phyloP scores from a whole-genome alignment of 2,113 vertebrate species.

The Misgurnus mizolepis region DNA sequence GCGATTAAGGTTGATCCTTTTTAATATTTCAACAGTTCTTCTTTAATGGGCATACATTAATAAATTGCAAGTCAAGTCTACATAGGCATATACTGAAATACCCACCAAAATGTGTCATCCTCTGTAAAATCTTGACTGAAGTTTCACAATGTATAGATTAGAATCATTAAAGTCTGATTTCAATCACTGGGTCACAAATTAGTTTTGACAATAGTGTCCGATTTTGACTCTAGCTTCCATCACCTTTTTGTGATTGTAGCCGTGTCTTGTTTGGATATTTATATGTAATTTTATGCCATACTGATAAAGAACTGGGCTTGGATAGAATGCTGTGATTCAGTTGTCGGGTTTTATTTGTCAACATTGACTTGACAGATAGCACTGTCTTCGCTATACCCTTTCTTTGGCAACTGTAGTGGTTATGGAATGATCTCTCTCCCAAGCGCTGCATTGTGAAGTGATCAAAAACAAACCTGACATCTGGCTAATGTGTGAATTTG shows the following conservation, averaged over 20 bases:
- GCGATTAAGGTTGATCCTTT: no score
- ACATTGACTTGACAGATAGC: slow-evolving; percentile 48
- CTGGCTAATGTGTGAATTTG: slow-evolving; percentile 57
- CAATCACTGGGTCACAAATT: no score
- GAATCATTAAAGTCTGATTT: no score
- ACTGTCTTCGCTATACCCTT: slow-evolving; percentile 41
- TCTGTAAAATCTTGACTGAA: no score
- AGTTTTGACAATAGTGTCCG: background rate
- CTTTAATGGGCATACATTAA: no score
- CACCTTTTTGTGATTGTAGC: background rate
- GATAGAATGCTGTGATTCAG: slow-evolving; percentile 52
- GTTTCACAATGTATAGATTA: no score
- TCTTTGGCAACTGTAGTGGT: slow-evolving; percentile 32
- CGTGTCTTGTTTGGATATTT: slow-evolving; percentile 9
- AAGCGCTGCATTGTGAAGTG: slow-evolving; percentile 59
- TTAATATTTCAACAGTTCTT: no score
- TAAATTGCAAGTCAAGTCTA: no score
- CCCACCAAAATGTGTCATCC: no score
- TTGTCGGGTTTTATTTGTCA: slow-evolving; percentile 62
- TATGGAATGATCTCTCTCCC: slow-evolving; percentile 57
- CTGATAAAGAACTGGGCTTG: slow-evolving; percentile 51
- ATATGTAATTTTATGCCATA: slow-evolving; percentile 3
- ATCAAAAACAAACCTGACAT: slow-evolving; percentile 65
- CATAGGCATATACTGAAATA: no score
- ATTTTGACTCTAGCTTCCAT: background rate